Base-by-base conservation (phyloP, 1,140 invertebrate genomes). In the Vollenhovia emeryi region DNA sequence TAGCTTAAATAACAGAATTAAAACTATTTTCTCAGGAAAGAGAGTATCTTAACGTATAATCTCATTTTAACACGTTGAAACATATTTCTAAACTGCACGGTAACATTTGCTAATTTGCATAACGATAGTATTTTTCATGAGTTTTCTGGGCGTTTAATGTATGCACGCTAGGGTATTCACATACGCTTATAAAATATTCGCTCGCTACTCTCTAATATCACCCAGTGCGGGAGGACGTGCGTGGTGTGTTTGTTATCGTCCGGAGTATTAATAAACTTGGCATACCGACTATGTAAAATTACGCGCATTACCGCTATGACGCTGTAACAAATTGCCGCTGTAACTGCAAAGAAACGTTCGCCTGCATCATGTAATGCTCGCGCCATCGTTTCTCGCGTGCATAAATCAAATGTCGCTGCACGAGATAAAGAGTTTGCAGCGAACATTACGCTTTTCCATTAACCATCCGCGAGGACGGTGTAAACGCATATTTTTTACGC, bases 321-420 rank as follows among this genome's bases (percentile, higher is more conserved):
- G 73, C 24, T 21, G 21, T 55, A 79, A 79, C 76, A 79, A 79
- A 79, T 68, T 52, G 62, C 45, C 62, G 33, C 45, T 55, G 45
- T 79, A 79, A 79, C 62, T 79, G 76, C 64, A 79, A 79, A 68
- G 45, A 79, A 79, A 79, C 62, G 62, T 68, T 52, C 62, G 62
- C 45, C 52, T 21, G 60, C 76, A 40, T 79, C 76, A 52, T 79
- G 76, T 52, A 79, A 79, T 24, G 62, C 33, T 40, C 45, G 45
- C 33, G 62, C 45, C 62, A 69, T 79, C 62, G 76, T 45, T 66
- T 79, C 60, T 78, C 27, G 43, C 60, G 43, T 30, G 60, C 76
- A 79, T 79, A 79, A 79, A 79, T 79, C 76, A 79, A 68, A 79
- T 40, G 60, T 79, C 27, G 43, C 60, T 45, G 45, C n/a, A 24